Conservation (phyloP, 2,888 invertebrate genomes). For the Idaea biselata region DNA sequence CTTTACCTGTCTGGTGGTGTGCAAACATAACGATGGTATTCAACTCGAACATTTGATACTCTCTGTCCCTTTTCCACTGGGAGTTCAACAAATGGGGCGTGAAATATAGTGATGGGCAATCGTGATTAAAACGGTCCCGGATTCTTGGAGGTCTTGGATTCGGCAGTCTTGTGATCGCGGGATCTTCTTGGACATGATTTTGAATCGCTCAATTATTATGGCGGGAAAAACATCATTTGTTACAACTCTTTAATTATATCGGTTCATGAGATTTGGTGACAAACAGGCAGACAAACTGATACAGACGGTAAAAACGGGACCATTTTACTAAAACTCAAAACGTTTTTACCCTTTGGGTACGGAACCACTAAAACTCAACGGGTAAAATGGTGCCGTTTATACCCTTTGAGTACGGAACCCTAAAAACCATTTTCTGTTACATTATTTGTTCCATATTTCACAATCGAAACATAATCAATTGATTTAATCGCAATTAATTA, state of each 20-base stretch:
- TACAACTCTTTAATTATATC: no score
- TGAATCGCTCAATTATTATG: no score
- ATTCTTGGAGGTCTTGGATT: slow-evolving; percentile 22
- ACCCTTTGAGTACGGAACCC: no score
- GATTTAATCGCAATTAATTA: slow-evolving; percentile 28
- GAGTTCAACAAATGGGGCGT: slow-evolving; percentile 24
- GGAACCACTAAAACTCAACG: background rate
- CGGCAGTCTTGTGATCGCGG: slow-evolving; percentile 12
- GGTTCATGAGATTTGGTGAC: no score
- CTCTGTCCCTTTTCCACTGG: slow-evolving; percentile 36
- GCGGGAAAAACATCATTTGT: no score
- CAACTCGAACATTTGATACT: slow-evolving; percentile 34
- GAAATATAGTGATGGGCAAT: slow-evolving; percentile 29
- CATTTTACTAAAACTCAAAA: no score
- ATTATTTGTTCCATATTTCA: slow-evolving; percentile 9
- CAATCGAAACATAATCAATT: slow-evolving; percentile 17
- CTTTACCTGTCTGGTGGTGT: slow-evolving; percentile 72
- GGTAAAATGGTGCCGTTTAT: no score
- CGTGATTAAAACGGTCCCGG: slow-evolving; percentile 13
- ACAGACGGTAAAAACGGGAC: no score
- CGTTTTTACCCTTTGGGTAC: no score
- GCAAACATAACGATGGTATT: slow-evolving; percentile 58
- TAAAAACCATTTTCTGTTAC: background rate
- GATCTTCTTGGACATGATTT: no score
- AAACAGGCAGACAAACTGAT: no score